phyloP scores from a whole-genome alignment of 2,797 vertebrate species.

The Sebastes melanostomus region DNA sequence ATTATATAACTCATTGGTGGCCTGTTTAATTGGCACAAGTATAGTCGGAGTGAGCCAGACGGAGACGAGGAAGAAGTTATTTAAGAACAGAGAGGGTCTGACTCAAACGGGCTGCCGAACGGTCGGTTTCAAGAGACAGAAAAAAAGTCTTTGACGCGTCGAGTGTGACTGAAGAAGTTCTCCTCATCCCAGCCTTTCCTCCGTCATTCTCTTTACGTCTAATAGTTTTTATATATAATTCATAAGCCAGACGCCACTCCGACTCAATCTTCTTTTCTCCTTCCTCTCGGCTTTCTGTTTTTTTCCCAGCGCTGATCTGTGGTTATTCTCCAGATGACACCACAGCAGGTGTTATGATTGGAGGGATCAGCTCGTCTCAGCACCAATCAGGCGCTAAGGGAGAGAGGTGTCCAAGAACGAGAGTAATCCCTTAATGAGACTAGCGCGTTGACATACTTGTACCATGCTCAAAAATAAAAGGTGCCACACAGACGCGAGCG shows the following conservation, averaged over 20 bases:
- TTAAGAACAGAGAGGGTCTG: slow-evolving; percentile 47
- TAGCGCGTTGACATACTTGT: slow-evolving; percentile 63
- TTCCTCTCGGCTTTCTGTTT: background rate
- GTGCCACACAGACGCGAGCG: slow-evolving; percentile 4
- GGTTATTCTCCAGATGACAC: slow-evolving; percentile 61
- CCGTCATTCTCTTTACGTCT: slow-evolving; percentile 51
- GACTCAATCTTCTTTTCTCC: slow-evolving; percentile 14
- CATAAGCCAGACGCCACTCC: slow-evolving; percentile 19
- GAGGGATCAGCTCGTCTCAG: slow-evolving; percentile 60
- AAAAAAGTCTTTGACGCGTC: slow-evolving; percentile 41
- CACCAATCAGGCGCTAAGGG: slow-evolving; percentile 45
- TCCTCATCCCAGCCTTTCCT: slow-evolving; percentile 40
- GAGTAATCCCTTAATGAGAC: slow-evolving; percentile 71
- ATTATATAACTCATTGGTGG: slow-evolving; percentile 30
- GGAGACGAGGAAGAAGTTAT: slow-evolving; percentile 45
- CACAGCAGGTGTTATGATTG: slow-evolving; percentile 67
- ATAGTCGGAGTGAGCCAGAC: slow-evolving; percentile 31
- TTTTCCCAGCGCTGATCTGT: background rate
- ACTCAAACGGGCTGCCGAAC: slow-evolving; percentile 48
- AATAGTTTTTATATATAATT: slow-evolving; percentile 54
- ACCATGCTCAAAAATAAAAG: background rate
- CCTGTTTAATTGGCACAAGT: slow-evolving; percentile 44
- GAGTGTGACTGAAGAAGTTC: slow-evolving; percentile 56
- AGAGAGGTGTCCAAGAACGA: slow-evolving; percentile 58
- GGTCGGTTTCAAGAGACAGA: slow-evolving; percentile 47